Percentiles rank a stretch among this genome's conserved stretches.
Conservation (phyloP, 2,888 invertebrate genomes). For the Sesamia inferens region DNA sequence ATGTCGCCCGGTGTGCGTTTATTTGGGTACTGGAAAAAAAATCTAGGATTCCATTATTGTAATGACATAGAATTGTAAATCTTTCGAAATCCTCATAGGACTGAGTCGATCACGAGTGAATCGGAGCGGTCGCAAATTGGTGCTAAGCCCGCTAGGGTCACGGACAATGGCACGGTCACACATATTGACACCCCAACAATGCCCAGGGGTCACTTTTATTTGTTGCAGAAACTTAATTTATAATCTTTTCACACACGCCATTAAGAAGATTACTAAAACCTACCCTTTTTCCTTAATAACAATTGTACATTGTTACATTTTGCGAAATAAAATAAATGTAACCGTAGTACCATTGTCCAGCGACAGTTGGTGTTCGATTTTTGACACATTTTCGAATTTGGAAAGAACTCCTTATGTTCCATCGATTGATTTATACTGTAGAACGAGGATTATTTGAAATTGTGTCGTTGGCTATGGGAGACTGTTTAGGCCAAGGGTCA, state of each 20-base stretch:
- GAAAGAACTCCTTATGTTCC: conserved; percentile 82
- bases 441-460: conserved; percentile 76
- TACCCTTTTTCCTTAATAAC: conserved; percentile 89
- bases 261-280: conserved; percentile 90
- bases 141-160: conserved; percentile 86
- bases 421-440: conserved; percentile 87
- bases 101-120: conserved; percentile 82
- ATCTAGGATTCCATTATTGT: conserved; percentile 70
- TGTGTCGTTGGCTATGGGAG: conserved; percentile 76
- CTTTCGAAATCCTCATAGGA: conserved; percentile 73
- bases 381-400: conserved; percentile 87
- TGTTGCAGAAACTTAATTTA: conserved; percentile 90
- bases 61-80: conserved; percentile 75
- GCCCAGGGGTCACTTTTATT: conserved; percentile 90
- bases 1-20: conserved; percentile 20
- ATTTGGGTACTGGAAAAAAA: conserved; percentile 43
- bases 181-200: conserved; percentile 90
- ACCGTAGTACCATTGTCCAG: conserved; percentile 82
- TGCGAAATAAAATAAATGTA: conserved; percentile 86
- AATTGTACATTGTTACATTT: conserved; percentile 89
- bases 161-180: conserved; percentile 88
- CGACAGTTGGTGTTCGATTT: conserved; percentile 83
- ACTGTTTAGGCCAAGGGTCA: conserved; percentile 84
- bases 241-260: conserved; percentile 90
- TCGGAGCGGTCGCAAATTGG: conserved; percentile 86